phyloP scores from a whole-genome alignment of 2,888 invertebrate species.

The Halictus quadricinctus region DNA sequence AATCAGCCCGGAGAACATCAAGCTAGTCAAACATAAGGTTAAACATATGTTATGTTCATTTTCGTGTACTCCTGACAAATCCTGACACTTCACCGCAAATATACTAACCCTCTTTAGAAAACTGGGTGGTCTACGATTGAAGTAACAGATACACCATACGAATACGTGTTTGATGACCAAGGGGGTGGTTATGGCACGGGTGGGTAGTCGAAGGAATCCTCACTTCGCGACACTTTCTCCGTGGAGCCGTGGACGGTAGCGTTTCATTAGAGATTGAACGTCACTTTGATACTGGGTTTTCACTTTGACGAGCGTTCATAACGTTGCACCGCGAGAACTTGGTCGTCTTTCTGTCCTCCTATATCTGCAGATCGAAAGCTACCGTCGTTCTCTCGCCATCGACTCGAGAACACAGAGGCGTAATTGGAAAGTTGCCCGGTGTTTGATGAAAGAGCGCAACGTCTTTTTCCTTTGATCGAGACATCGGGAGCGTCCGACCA shows the following conservation, averaged over 20 bases:
- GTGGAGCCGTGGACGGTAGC: neutral
- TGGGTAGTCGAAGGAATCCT: neutral
- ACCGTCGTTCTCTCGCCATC: conserved; percentile 8
- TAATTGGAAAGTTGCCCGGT: conserved; percentile 67
- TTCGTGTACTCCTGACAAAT: too few relatives aligned
- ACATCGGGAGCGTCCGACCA: conserved; percentile 35
- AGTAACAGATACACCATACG: neutral
- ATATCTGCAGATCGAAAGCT: conserved; percentile 36
- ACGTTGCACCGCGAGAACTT: conserved; percentile 2
- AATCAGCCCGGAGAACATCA: too few relatives aligned
- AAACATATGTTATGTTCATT: too few relatives aligned
- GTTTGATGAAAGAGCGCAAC: conserved; percentile 57
- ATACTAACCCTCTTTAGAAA: too few relatives aligned
- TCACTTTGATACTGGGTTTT: neutral
- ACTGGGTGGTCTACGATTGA: too few relatives aligned
- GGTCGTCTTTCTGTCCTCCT: conserved; percentile 31
- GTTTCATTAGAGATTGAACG: conserved; percentile 15
- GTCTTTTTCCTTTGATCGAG: conserved; percentile 60
- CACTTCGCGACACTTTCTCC: neutral
- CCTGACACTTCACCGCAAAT: too few relatives aligned
- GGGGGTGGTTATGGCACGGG: neutral
- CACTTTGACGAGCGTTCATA: conserved; percentile 24
- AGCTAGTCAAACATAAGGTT: too few relatives aligned
- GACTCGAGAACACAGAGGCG: conserved; percentile 36
- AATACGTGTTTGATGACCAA: neutral